A percentile compares a stretch with the other conserved stretches of the same genome.
Conservation (phyloP, 2,888 invertebrate species). For the Branchellion lobata region DNA sequence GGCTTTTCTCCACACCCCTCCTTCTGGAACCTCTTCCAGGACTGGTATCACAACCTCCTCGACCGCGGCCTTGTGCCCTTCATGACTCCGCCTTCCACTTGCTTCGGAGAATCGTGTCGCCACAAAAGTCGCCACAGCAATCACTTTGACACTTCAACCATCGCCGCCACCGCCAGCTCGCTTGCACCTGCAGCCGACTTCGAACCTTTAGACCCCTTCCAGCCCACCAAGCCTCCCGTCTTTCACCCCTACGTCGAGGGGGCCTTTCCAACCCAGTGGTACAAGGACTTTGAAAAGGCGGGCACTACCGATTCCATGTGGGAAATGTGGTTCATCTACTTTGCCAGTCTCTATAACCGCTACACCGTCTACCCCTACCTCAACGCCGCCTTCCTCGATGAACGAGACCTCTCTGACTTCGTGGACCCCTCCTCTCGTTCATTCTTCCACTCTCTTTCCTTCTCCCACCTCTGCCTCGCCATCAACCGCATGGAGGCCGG, state of each 20-base stretch:
- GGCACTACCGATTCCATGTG: slow-evolving; percentile 46
- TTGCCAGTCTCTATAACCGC: background rate
- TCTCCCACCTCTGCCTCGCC: slow-evolving; percentile 4
- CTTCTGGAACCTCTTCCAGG: slow-evolving; percentile 44
- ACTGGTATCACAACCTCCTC: slow-evolving; percentile 35
- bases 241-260: slow-evolving; percentile 45
- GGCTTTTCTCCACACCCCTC: slow-evolving; percentile 45
- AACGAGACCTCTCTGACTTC: background rate
- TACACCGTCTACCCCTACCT: slow-evolving; percentile 31
- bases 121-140: background rate
- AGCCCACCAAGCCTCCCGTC: too few relatives aligned
- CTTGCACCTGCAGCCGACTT: background rate
- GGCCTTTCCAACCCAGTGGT: slow-evolving; percentile 41
- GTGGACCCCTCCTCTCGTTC: background rate
- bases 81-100: background rate
- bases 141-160: background rate
- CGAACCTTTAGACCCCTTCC: background rate
- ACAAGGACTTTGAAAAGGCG: slow-evolving; percentile 25
- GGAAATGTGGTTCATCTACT: slow-evolving; percentile 49
- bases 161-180: background rate
- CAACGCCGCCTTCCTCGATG: background rate
- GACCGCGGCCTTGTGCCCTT: background rate
- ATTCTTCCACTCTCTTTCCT: slow-evolving; percentile 4
- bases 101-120: background rate
- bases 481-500: slow-evolving; percentile 39